Percentiles rank a stretch among this genome's conserved stretches.
Evolutionary conservation across 2,888 invertebrate species (phyloP).

Genomic region (Masnerella sp.): DNA sequence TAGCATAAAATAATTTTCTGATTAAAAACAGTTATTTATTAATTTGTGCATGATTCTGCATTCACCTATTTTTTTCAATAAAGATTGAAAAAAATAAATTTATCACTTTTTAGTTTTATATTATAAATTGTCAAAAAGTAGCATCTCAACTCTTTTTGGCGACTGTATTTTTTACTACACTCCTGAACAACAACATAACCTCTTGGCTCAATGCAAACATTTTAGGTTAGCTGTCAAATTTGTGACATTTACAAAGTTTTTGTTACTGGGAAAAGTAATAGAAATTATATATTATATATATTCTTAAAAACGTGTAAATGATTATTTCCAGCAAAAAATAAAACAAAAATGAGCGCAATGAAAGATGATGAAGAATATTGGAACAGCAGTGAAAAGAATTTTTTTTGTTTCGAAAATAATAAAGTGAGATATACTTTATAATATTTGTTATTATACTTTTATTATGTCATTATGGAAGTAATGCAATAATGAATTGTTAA

Average conservation of each 20-base stretch:
- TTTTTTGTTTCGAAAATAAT: constrained; percentile 89
- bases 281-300: background rate
- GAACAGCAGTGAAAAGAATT: constrained; percentile 86
- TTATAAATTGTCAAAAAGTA: background rate
- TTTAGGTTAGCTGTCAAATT: background rate
- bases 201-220: background rate
- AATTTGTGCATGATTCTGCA: too few relatives aligned
- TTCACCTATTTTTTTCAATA: too few relatives aligned
- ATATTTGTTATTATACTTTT: constrained; percentile 11
- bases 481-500: too few relatives aligned
- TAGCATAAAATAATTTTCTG: too few relatives aligned
- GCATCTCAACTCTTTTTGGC: too few relatives aligned
- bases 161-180: background rate
- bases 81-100: too few relatives aligned
- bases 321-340: constrained; percentile 81
- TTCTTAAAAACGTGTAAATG: background rate
- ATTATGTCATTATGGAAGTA: too few relatives aligned
- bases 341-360: constrained; percentile 79
- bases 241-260: too few relatives aligned
- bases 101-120: too few relatives aligned
- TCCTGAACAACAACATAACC: constrained; percentile 23
- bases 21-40: too few relatives aligned
- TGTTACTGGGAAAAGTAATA: too few relatives aligned
- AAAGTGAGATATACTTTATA: constrained; percentile 77
- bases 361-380: constrained; percentile 86